A percentile compares a stretch with the other conserved stretches of the same genome.
These are phyloP conservation scores for Scaptomyza reducta DNA, from an alignment of 2,888 invertebrate species.

Conservation along the genomic window DNA sequence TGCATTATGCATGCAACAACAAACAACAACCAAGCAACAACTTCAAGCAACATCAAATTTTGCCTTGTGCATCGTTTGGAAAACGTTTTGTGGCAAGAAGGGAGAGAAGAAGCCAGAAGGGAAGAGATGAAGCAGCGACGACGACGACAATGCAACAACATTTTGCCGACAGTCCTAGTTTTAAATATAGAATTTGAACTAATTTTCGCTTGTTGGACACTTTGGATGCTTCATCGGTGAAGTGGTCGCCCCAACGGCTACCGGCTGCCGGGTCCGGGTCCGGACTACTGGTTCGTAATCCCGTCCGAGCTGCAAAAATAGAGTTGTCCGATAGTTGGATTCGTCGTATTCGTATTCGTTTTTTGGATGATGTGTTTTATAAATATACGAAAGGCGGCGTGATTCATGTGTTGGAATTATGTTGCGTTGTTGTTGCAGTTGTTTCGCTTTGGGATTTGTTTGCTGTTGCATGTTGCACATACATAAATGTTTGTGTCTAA, in stretches of 20 bases:
- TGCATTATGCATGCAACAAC: constrained; percentile 37
- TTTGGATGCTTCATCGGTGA: constrained; percentile 63
- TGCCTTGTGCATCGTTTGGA: constrained; percentile 65
- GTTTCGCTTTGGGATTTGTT: constrained; percentile 23
- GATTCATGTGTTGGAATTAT: constrained; percentile 68
- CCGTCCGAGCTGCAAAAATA: constrained; percentile 70
- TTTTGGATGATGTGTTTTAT: constrained; percentile 62
- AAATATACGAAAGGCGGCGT: constrained; percentile 57
- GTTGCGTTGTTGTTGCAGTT: constrained; percentile 25
- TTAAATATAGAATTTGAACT: constrained; percentile 82
- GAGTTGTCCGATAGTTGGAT: constrained; percentile 52
- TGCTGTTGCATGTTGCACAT: constrained; percentile 27
- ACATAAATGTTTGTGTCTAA: constrained; percentile 27
- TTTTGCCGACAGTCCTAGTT: constrained; percentile 73
- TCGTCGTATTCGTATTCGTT: constrained; percentile 13
- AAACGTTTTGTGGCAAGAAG: constrained; percentile 35
- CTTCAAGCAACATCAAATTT: constrained; percentile 38
- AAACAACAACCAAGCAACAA: constrained; percentile 44
- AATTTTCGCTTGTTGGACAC: constrained; percentile 70
- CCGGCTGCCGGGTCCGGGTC: constrained; percentile 30
- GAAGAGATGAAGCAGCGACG: constrained; percentile 27
- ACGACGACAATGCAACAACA: constrained; percentile 53
- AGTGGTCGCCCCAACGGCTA: constrained; percentile 48
- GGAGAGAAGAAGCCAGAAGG: not conserved
- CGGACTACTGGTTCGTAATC: constrained; percentile 13